Evolutionary conservation across 2,113 vertebrate genomes (phyloP).

Genomic region (Todiramphus saurophagus): DNA sequence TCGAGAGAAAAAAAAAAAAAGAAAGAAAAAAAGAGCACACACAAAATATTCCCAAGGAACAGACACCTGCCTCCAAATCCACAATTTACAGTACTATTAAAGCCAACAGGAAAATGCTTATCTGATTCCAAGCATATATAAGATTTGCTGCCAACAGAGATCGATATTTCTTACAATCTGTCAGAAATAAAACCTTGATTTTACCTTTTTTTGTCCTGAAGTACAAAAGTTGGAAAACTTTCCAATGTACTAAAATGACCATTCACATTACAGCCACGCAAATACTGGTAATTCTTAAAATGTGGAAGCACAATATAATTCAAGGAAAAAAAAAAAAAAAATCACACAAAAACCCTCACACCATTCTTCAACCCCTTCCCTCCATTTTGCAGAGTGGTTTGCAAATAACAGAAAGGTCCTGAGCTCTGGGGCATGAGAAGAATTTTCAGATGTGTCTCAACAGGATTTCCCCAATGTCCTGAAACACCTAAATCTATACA

Average conservation of each 20-base stretch:
- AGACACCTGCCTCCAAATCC: slow-evolving; percentile 36
- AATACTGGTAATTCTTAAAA: background rate
- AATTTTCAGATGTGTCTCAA: slow-evolving; percentile 11
- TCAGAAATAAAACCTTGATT: background rate
- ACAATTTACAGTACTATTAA: background rate
- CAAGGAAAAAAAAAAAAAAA: background rate
- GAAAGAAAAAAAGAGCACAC: background rate
- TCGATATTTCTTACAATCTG: background rate
- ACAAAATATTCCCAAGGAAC: slow-evolving; percentile 27
- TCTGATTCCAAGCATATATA: background rate
- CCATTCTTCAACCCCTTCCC: background rate
- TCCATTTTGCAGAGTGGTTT: background rate
- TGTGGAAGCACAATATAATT: background rate
- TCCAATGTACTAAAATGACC: background rate
- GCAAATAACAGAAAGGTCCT: background rate
- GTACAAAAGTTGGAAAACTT: background rate
- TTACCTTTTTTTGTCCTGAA: background rate
- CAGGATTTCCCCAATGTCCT: background rate
- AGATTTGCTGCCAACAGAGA: background rate
- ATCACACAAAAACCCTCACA: background rate
- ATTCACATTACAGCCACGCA: background rate
- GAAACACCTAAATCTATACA: background rate
- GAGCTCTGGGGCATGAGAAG: background rate
- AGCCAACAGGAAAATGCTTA: background rate
- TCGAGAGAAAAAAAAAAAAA: background rate